These are phyloP conservation scores for Phymanthus crucifer DNA, from an alignment of 92 coral and sea anemone species.

Conservation along the genomic window DNA sequence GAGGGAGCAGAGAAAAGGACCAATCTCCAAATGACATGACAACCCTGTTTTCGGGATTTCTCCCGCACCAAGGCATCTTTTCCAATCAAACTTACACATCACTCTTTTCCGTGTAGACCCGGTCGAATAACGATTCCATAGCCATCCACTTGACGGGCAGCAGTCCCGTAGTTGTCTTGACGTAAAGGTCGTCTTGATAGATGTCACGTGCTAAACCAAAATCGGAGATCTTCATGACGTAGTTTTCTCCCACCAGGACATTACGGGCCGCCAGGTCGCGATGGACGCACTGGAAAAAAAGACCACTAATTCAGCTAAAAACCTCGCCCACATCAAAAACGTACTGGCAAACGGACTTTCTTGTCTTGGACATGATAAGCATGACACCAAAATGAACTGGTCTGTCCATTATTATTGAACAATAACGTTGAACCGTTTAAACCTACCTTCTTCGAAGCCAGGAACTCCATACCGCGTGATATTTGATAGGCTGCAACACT, in stretches of 20 bases:
- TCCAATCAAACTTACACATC: conserved; percentile 74
- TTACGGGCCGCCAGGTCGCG: conserved; percentile 94
- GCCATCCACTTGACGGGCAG: conserved; percentile 98
- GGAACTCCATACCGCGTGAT: conserved; percentile 81
- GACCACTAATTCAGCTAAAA: background rate
- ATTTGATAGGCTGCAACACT: conserved; percentile 77
- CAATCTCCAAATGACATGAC: too few relatives aligned
- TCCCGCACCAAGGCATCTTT: background rate
- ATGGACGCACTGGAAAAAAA: conserved; percentile 74
- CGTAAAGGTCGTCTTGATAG: conserved; percentile 82
- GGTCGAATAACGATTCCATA: conserved; percentile 79
- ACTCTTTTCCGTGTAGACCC: conserved; percentile 84
- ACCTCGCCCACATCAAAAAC: background rate
- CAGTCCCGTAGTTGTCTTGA: conserved; percentile 77
- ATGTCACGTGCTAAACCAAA: conserved; percentile 96
- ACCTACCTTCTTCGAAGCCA: conserved; percentile 75
- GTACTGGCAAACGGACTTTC: background rate
- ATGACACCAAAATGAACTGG: too few relatives aligned
- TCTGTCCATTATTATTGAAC: background rate
- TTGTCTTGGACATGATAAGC: too few relatives aligned
- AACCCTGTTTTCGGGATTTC: too few relatives aligned
- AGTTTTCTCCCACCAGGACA: conserved; percentile 84
- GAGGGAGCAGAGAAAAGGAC: too few relatives aligned
- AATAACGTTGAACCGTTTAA: background rate
- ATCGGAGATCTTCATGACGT: conserved; percentile 90